phyloP scores from a whole-genome alignment of 2,113 vertebrate genomes.

The Alces alces region DNA sequence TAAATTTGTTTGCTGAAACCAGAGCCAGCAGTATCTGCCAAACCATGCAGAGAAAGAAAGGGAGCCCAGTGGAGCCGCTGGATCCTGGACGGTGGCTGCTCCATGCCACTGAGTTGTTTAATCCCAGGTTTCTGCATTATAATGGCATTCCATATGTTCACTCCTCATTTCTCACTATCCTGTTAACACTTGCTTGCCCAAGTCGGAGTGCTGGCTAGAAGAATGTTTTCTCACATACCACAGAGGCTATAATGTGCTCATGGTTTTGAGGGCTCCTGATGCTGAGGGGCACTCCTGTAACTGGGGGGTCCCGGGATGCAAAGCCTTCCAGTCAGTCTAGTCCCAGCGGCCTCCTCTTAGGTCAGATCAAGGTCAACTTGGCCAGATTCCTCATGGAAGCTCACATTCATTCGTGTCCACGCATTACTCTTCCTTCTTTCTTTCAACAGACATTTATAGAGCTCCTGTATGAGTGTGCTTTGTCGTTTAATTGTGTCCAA shows the following conservation, averaged over 20 bases:
- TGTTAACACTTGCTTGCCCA: constrained; percentile 51
- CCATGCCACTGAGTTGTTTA: constrained; percentile 11
- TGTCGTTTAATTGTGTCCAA: neutral
- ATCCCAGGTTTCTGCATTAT: constrained; percentile 13
- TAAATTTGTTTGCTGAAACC: constrained; percentile 17
- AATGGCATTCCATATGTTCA: constrained; percentile 21
- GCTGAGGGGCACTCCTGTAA: accelerated
- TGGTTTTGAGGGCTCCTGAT: neutral
- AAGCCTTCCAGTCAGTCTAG: neutral
- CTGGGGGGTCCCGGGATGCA: neutral
- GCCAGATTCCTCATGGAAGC: neutral
- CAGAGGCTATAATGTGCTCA: neutral
- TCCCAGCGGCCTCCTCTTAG: neutral
- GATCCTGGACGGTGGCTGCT: neutral
- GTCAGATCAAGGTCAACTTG: neutral
- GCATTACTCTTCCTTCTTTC: neutral
- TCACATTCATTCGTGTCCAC: neutral
- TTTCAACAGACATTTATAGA: neutral
- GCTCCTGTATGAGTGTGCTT: neutral
- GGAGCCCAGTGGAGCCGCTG: neutral
- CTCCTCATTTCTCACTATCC: neutral
- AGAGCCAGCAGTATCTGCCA: neutral
- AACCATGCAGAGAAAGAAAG: neutral
- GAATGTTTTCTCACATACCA: neutral
- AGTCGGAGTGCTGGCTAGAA: neutral